phyloP scores from a whole-genome alignment of 2,888 invertebrate species.

The Xestoiulus laeticollis region DNA sequence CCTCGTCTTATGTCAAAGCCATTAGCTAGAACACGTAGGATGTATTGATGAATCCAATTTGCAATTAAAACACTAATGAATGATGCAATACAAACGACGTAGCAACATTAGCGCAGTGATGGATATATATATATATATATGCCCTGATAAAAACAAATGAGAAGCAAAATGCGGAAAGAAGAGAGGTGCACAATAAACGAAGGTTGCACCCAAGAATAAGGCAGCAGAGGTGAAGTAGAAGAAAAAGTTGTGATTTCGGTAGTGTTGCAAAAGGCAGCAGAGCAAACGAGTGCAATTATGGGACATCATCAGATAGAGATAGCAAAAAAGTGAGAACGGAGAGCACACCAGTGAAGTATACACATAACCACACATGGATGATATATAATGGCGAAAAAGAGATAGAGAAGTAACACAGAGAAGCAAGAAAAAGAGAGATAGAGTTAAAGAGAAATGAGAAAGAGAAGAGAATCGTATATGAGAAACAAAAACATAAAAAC shows the following conservation, averaged over 20 bases:
- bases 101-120: background rate
- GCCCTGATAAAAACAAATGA: slow-evolving; percentile 37
- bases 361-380: slow-evolving; percentile 34
- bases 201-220: background rate
- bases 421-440: slow-evolving; percentile 13
- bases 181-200: background rate
- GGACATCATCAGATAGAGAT: background rate
- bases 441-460: slow-evolving; percentile 6
- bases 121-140: background rate
- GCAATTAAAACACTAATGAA: background rate
- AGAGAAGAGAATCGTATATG: background rate
- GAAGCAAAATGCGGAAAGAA: background rate
- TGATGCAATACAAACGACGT: background rate
- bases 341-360: background rate
- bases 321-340: background rate
- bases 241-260: background rate
- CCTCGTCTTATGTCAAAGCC: background rate
- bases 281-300: slow-evolving; percentile 31
- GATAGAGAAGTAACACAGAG: slow-evolving; percentile 17
- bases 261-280: background rate
- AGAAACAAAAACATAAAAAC: slow-evolving; percentile 30
- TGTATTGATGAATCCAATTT: background rate
- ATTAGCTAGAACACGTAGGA: background rate
- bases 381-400: slow-evolving; percentile 36
- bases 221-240: background rate